A percentile compares a stretch with the other conserved stretches of the same genome.
These are phyloP conservation scores for Apotomis capreana DNA, from an alignment of 2,888 invertebrate species.

Conservation along the genomic window DNA sequence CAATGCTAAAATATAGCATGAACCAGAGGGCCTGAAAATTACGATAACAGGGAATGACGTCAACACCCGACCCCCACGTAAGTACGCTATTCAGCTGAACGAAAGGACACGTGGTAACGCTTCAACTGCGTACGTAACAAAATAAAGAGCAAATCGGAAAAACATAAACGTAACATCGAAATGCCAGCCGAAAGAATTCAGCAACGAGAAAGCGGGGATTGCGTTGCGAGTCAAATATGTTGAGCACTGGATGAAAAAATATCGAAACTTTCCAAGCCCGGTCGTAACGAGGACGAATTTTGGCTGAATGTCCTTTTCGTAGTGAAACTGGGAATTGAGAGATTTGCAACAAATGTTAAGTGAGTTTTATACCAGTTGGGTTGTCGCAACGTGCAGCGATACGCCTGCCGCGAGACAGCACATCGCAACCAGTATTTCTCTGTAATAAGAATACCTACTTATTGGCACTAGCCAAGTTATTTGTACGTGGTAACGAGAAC, in stretches of 20 bases:
- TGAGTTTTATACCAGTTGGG: neutral
- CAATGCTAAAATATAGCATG: conserved; percentile 23
- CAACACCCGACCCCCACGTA: conserved; percentile 25
- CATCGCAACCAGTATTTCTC: too few species aligned
- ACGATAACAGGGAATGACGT: conserved; percentile 29
- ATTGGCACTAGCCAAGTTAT: too few species aligned
- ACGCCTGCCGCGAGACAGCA: too few species aligned
- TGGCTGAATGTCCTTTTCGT: conserved; percentile 8
- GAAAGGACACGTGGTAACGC: conserved; percentile 29
- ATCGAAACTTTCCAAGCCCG: conserved; percentile 29
- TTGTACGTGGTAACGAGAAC: too few species aligned
- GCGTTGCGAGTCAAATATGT: conserved; percentile 23
- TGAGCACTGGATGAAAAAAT: conserved; percentile 25
- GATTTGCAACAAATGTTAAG: neutral
- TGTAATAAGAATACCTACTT: too few species aligned
- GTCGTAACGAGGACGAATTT: conserved; percentile 17
- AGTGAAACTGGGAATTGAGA: conserved; percentile 1
- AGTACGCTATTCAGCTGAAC: conserved; percentile 32
- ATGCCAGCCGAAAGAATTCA: conserved; percentile 33
- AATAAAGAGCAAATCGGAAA: conserved; percentile 42
- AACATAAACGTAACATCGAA: conserved; percentile 36
- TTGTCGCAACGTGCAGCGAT: too few species aligned
- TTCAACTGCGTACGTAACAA: conserved; percentile 38
- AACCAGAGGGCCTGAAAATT: conserved; percentile 40
- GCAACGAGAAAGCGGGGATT: conserved; percentile 15